Base-by-base conservation (phyloP, 1,140 invertebrate genomes). In the Oryctes rhinoceros region DNA sequence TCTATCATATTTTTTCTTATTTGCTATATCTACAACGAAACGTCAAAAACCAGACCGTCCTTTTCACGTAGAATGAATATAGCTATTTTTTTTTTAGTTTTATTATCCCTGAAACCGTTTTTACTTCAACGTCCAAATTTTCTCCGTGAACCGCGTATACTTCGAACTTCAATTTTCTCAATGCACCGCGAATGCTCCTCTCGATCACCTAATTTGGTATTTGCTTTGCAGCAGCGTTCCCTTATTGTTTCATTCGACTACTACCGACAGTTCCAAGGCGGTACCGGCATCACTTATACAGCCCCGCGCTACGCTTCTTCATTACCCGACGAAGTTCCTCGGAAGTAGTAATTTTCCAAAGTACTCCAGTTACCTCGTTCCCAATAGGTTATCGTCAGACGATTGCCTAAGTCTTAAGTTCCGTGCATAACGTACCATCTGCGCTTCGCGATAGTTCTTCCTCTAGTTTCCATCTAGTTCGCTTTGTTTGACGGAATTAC, bases 341-440 rank as follows among this genome's bases (percentile, higher is more conserved):
- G 53, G 53, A 59, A 59, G 53, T 59, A 59, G 53, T 18, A 59
- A 59, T 59, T 59, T 59, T 59, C 53, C 53, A 18, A 59, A 59
- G 53, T 18, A 59, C 53, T 59, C 53, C 53, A 18, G 53, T 59
- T 59, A 59, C 15, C 53, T 59, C 53, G 3, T 59, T 59, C 53
- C 53, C 53, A 59, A 59, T 59, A 59, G 53, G 53, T 59, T 59
- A 59, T 59, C 53, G 53, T 59, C 53, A 59, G 53, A 59, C 53
- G 53, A 59, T 18, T 59, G 13, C 53, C 18, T 59, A 59, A 59
- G 53, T 59, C 53, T 59, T 59, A n/a, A 59, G 53, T 59, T 59
- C 53, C n/a, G 53, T 18, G 53, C 53, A 59, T 59, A 59, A 59
- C 18, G 53, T 59, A 59, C 53, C 53, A 59, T 59, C 53, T 59